Evolutionary conservation across 1,140 invertebrate genomes (phyloP).

Genomic region (Sesamia nonagrioides): DNA sequence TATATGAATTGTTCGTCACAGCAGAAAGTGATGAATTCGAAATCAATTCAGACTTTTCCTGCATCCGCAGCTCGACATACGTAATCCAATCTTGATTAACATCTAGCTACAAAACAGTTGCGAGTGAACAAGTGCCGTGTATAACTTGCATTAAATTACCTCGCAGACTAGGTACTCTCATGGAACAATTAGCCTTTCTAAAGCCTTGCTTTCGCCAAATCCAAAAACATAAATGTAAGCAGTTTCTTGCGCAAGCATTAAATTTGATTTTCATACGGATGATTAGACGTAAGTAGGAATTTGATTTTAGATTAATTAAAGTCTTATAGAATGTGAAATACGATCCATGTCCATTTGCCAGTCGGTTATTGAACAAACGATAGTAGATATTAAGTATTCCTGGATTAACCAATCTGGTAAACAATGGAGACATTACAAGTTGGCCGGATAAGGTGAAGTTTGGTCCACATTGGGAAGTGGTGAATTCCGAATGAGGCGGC

Average conservation of each 20-base stretch:
- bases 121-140: conserved; percentile 56
- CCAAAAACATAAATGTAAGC: conserved; percentile 46
- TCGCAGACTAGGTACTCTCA: conserved; percentile 52
- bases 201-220: conserved; percentile 63
- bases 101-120: conserved; percentile 40
- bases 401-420: conserved; percentile 72
- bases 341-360: conserved; percentile 2
- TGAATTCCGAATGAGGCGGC: conserved; percentile 78
- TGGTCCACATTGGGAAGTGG: conserved; percentile 69
- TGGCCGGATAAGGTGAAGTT: conserved; percentile 80
- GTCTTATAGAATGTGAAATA: not conserved
- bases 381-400: conserved; percentile 60
- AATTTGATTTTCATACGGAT: conserved; percentile 51
- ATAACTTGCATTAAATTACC: conserved; percentile 57
- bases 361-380: conserved; percentile 48
- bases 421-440: conserved; percentile 84
- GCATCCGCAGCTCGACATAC: not conserved
- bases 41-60: not conserved
- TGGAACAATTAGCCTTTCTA: conserved; percentile 61
- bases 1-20: not conserved
- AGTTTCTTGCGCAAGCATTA: conserved; percentile 50
- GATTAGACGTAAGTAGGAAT: conserved; percentile 15
- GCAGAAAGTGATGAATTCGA: not conserved
- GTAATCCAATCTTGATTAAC: conserved; percentile 9
- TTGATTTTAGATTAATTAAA: not conserved